phyloP scores from a whole-genome alignment of 2,113 vertebrate genomes.

The Tetrao urogallus region DNA sequence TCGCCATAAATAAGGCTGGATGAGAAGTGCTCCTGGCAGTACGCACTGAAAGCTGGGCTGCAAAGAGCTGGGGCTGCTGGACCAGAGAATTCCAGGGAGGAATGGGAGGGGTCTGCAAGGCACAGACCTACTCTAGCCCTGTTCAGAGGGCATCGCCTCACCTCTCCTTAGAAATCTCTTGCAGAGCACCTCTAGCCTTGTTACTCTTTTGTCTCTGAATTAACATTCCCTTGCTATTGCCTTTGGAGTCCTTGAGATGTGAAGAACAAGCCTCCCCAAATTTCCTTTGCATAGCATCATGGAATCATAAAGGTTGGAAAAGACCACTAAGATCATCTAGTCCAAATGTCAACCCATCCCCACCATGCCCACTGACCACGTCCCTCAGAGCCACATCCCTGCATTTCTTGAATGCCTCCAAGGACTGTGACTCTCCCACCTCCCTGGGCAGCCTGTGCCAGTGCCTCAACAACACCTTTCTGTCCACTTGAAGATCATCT shows the following conservation, averaged over 20 bases:
- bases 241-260: neutral
- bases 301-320: too few relatives aligned
- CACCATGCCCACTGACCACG: too few relatives aligned
- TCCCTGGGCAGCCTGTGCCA: too few relatives aligned
- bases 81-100: neutral
- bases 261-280: neutral
- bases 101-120: neutral
- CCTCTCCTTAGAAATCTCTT: neutral
- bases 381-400: too few relatives aligned
- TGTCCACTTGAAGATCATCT: neutral
- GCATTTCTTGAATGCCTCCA: too few relatives aligned
- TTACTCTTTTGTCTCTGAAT: neutral
- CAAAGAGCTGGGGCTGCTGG: rapidly evolving
- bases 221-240: neutral
- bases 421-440: too few relatives aligned
- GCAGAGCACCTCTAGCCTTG: neutral
- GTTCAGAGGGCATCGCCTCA: neutral
- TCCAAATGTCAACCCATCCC: too few relatives aligned
- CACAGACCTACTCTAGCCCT: neutral
- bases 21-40: neutral
- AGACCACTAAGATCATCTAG: too few relatives aligned
- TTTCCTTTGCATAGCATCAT: neutral
- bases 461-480: neutral
- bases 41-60: neutral
- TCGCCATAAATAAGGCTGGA: constrained; percentile 12